Evolutionary conservation across 2,888 invertebrate genomes (phyloP).

Genomic region (Melanostoma scalare): DNA sequence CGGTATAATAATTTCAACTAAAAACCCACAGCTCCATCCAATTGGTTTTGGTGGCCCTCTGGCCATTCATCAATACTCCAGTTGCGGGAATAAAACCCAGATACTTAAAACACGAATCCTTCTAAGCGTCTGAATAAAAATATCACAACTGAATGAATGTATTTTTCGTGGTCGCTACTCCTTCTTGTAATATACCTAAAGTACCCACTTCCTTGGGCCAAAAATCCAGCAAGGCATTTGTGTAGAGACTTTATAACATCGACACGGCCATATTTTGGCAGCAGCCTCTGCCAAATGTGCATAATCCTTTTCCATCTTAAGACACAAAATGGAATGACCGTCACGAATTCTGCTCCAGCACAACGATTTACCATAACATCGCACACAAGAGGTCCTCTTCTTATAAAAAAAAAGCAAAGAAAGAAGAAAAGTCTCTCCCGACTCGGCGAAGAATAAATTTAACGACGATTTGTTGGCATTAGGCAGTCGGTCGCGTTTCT

Average conservation of each 20-base stretch:
- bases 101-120: conserved; percentile 59
- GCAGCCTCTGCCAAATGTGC: conserved; percentile 68
- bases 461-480: conserved; percentile 72
- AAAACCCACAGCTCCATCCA: conserved; percentile 48
- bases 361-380: conserved; percentile 40
- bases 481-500: conserved; percentile 54
- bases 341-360: conserved; percentile 74
- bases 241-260: conserved; percentile 1
- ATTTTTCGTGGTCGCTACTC: conserved; percentile 4
- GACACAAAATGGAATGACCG: conserved; percentile 77
- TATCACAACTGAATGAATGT: conserved; percentile 50
- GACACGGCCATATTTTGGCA: conserved; percentile 52
- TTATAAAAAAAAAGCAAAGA: background rate
- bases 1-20: conserved; percentile 71
- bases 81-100: conserved; percentile 18
- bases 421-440: conserved; percentile 56
- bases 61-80: conserved; percentile 62
- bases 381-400: background rate
- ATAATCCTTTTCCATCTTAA: conserved; percentile 74
- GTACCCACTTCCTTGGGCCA: background rate
- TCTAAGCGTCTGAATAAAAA: conserved; percentile 63
- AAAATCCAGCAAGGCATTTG: conserved; percentile 2
- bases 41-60: conserved; percentile 18
- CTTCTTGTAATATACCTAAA: background rate
- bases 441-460: conserved; percentile 62